Conservation (phyloP, 2,888 invertebrate genomes). For the Aricia artaxerxes region DNA sequence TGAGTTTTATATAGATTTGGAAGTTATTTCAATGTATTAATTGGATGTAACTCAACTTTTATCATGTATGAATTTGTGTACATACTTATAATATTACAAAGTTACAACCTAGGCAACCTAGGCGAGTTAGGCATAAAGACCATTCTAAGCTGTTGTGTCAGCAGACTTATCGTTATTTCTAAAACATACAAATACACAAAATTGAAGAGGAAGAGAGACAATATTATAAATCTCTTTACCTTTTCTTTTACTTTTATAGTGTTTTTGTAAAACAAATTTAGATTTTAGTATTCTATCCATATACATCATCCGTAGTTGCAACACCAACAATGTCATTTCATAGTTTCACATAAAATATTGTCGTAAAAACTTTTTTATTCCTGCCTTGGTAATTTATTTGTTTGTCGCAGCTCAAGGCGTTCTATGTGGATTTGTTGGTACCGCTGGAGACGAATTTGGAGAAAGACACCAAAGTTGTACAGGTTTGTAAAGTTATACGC, state of each 20-base stretch:
- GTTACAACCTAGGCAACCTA: too few relatives aligned
- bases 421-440: constrained; percentile 95
- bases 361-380: constrained; percentile 39
- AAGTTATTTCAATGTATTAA: too few relatives aligned
- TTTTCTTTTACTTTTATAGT: not conserved
- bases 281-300: not conserved
- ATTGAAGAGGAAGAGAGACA: not conserved
- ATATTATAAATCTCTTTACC: not conserved
- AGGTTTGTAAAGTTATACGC: constrained; percentile 78
- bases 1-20: too few relatives aligned
- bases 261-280: not conserved
- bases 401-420: constrained; percentile 90
- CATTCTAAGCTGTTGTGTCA: too few relatives aligned
- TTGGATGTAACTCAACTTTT: too few relatives aligned
- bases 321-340: constrained; percentile 22
- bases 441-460: constrained; percentile 96
- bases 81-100: too few relatives aligned
- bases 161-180: too few relatives aligned
- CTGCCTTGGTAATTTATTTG: constrained; percentile 38
- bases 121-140: too few relatives aligned
- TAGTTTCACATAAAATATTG: constrained; percentile 37
- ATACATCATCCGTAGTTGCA: not conserved
- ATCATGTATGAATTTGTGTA: too few relatives aligned
- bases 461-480: constrained; percentile 95
- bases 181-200: not conserved